Base-by-base conservation (phyloP, 2,888 invertebrate genomes). In the Gortyna flavago region DNA sequence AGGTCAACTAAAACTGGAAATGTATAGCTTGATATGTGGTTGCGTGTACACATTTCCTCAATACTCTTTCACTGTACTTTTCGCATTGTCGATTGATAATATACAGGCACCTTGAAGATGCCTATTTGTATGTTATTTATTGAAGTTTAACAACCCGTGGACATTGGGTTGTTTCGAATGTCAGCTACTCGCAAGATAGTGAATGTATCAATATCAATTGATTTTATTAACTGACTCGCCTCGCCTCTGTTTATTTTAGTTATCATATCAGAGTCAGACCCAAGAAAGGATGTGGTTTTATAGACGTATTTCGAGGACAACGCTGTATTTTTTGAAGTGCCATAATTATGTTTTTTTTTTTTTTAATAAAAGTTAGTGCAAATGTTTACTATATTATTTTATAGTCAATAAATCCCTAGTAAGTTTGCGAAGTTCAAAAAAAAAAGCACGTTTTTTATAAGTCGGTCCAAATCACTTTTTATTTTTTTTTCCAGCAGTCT, bases 201-300 rank as follows among this genome's bases (percentile, higher is more conserved):
- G 74, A 66, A 72, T 13, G 73, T 77, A 21, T 71, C 48, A 75
- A 64, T 59, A 81, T 62, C 54, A 83, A 73, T 83, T 73, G 64
- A 51, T 78, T 87, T 86, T 83, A 86, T 86, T 38, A 54, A 62
- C 78, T 8, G 9, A 65, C 68, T 80, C 74, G 73, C 86, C 86
- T 80, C 70, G 80, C 68, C 69, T 80, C 64, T 62, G 75, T 74
- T 85, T 83, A 74, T 74, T 86, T 77, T 61, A 64, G 66, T 67
- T 51, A 44, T 51, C 32, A 25, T 72, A 76, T 57, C 38, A 51
- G 61, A 77, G 74, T 57, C 38, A 51, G 61, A 77, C 9, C 44
- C 48, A 51, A 64, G 32, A 18, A 18, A 11, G 38, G 65, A n/a
- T 35, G 29, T 35, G n/a, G 35, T 65, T 75, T 85, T 69, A 78